Base-by-base conservation (phyloP, 2,113 vertebrate genomes). In the Petroica traversi region DNA sequence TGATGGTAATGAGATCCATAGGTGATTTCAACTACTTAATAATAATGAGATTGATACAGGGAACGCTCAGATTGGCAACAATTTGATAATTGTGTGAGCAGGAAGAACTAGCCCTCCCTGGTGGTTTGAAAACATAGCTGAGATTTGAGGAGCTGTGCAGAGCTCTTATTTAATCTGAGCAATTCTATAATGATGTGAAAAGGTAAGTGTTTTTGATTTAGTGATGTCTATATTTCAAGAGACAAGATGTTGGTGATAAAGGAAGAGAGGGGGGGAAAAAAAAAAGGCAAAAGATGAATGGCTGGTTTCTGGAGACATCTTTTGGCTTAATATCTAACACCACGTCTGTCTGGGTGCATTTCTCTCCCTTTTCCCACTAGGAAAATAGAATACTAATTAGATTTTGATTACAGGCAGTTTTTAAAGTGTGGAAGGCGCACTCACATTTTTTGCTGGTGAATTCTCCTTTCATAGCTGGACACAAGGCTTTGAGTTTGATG, bases 51-150 rank as follows among this genome's bases (percentile, higher is more conserved):
- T 92, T 85, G 90, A 76, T 62, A 73, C 41, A 26, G 67, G 88
- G 81, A 85, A n/a, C 3, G 4, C 74, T 94, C 58, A 54, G 71
- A 54, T 89, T 85, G 89, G 78, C 89, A 94, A 82, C 88, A 90
- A 88, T 96, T 92, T 88, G 92, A 88, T 96, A 96, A 89, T 94
- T 93, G 88, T 94, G 71, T 17, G 82, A 95, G 88, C 62, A 67
- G 91, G 87, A 97, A 91, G 93, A 94, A 83, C 92, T 93, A 96
- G 95, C 93, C 94, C 96, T 95, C 96, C 93, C 96, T 95, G 94
- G 93, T 96, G 93, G 95, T 77, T 96, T 93, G 93, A 96, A 97
- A 96, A 88, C 88, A 92, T 82, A 95, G 95, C 82, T 89, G 95
- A 97, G 91, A 17, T 94, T 93, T 94, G 92, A 94, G 82, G 74